phyloP scores from a whole-genome alignment of 2,888 invertebrate genomes.

The Tetranychus truncatus region DNA sequence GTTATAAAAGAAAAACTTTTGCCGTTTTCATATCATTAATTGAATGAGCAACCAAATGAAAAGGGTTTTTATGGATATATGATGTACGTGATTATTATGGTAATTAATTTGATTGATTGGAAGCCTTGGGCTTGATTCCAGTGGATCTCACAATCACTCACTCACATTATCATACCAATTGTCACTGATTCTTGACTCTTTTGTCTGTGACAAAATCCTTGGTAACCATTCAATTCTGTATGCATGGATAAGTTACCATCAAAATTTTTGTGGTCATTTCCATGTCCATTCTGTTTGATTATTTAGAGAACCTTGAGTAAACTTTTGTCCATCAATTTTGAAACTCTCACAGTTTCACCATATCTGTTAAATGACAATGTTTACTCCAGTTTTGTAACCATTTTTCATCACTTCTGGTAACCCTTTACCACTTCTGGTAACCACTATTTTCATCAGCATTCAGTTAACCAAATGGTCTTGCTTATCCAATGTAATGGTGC shows the following conservation, averaged over 20 bases:
- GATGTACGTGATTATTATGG: neutral
- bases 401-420: too few species aligned
- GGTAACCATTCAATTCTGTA: conserved; percentile 1
- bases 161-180: neutral
- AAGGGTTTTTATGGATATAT: neutral
- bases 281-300: neutral
- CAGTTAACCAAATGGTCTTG: too few species aligned
- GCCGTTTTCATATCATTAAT: neutral
- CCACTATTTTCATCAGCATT: too few species aligned
- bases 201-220: neutral
- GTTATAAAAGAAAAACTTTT: neutral
- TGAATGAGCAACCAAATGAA: neutral
- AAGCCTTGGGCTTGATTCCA: neutral
- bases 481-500: too few species aligned
- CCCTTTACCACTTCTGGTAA: too few species aligned
- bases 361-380: too few species aligned
- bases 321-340: too few species aligned
- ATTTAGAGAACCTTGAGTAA: neutral
- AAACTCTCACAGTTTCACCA: too few species aligned
- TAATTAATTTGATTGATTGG: neutral
- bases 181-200: neutral
- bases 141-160: neutral
- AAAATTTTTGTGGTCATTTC: neutral
- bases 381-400: too few species aligned
- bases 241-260: neutral